A percentile compares a stretch with the other conserved stretches of the same genome.
phyloP scores from a whole-genome alignment of 2,113 vertebrate genomes.

The Oreocharis arfaki region DNA sequence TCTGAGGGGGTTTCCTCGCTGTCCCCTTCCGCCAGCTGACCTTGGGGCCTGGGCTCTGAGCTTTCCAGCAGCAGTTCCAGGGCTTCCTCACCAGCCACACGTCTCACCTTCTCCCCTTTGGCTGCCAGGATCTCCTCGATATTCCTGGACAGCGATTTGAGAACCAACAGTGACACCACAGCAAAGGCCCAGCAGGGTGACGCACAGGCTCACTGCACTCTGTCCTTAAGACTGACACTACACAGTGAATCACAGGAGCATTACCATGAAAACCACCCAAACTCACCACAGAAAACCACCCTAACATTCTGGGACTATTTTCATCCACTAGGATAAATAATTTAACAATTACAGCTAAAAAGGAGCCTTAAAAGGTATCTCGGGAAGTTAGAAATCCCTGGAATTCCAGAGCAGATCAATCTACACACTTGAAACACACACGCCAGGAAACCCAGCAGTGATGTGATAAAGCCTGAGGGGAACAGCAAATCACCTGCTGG shows the following conservation, averaged over 20 bases:
- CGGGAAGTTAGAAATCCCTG: neutral
- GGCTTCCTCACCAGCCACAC: slow-evolving; percentile 71
- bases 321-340: neutral
- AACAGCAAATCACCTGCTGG: neutral
- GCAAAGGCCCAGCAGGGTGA: neutral
- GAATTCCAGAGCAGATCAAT: neutral
- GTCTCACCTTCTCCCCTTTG: slow-evolving; percentile 84
- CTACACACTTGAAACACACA: accelerated
- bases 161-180: neutral
- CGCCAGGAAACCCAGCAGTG: neutral
- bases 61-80: slow-evolving; percentile 77
- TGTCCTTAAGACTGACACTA: neutral
- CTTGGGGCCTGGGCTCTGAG: neutral
- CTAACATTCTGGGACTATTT: neutral
- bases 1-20: neutral
- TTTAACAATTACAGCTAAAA: neutral
- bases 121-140: slow-evolving; percentile 95
- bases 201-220: neutral
- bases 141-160: slow-evolving; percentile 74
- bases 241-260: accelerated
- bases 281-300: neutral
- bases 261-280: neutral
- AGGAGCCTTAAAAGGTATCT: neutral
- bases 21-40: neutral
- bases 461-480: neutral